phyloP scores from a whole-genome alignment of 2,888 invertebrate genomes.

The Sialis fuliginosa region DNA sequence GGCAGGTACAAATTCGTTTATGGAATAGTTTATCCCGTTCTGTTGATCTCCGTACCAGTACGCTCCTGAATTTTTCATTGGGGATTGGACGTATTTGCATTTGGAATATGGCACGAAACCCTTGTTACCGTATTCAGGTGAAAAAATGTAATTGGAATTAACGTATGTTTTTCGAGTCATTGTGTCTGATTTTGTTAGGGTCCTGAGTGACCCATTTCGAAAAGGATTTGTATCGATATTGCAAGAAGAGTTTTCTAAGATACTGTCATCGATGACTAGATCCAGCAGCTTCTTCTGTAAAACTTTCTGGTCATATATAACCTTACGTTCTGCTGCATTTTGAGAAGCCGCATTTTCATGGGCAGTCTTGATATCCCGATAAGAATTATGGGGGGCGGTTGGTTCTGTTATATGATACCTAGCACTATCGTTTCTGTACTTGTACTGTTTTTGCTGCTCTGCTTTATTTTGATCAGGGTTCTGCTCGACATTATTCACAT shows the following conservation, averaged over 20 bases:
- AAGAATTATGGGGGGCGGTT: slow-evolving; percentile 20
- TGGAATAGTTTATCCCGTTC: not conserved
- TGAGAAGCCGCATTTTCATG: not conserved
- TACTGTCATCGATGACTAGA: slow-evolving; percentile 16
- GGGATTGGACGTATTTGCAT: slow-evolving; percentile 7
- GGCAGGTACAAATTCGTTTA: not conserved
- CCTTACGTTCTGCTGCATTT: slow-evolving; percentile 1
- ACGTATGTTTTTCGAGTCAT: slow-evolving; percentile 24
- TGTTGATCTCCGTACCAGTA: slow-evolving; percentile 7
- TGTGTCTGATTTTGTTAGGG: slow-evolving; percentile 25
- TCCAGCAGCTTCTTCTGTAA: slow-evolving; percentile 18
- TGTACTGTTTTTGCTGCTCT: not conserved
- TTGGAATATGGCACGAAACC: slow-evolving; percentile 11
- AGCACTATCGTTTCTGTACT: not conserved
- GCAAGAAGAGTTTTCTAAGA: not conserved
- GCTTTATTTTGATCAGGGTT: too few relatives aligned
- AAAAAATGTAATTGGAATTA: slow-evolving; percentile 12
- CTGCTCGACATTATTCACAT: not conserved
- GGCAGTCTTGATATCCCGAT: slow-evolving; percentile 17
- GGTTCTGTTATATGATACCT: slow-evolving; percentile 1
- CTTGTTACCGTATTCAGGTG: slow-evolving; percentile 7
- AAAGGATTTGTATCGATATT: slow-evolving; percentile 13
- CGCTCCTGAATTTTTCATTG: slow-evolving; percentile 5
- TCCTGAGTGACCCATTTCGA: slow-evolving; percentile 15
- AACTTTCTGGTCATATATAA: slow-evolving; percentile 10